Evolutionary conservation across 2,797 vertebrate species (phyloP).

Genomic region (Artibeus jamaicensis): DNA sequence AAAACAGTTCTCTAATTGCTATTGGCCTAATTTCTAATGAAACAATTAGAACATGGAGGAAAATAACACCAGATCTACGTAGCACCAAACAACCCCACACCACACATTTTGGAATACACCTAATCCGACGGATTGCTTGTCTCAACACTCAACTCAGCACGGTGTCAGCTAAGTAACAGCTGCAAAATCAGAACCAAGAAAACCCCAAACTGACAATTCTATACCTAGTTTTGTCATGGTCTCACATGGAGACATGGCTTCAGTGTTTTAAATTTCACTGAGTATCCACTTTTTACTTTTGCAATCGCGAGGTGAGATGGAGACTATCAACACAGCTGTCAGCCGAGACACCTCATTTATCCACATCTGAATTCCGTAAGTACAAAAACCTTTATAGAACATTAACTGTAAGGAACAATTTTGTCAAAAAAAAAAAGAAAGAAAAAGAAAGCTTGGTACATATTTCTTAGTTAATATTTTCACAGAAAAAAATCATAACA

Average conservation of each 20-base stretch:
- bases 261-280: background rate
- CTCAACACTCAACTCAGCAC: background rate
- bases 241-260: background rate
- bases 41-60: background rate
- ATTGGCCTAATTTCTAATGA: background rate
- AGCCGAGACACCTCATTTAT: background rate
- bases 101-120: background rate
- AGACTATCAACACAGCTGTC: background rate
- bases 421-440: background rate
- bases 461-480: conserved; percentile 4
- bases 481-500: background rate
- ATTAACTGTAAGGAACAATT: background rate
- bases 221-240: background rate
- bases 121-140: background rate
- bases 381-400: background rate
- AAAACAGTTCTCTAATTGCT: conserved; percentile 19
- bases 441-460: background rate
- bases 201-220: background rate
- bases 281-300: background rate
- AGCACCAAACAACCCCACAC: background rate
- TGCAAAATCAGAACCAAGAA: conserved; percentile 9
- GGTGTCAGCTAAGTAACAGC: background rate
- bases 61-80: background rate
- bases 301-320: background rate
- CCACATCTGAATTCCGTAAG: conserved; percentile 19